Evolutionary conservation across 2,797 vertebrate species (phyloP), one percentile per base, ranked within the genome.

Genomic region (Pangasius larnaudii): DNA sequence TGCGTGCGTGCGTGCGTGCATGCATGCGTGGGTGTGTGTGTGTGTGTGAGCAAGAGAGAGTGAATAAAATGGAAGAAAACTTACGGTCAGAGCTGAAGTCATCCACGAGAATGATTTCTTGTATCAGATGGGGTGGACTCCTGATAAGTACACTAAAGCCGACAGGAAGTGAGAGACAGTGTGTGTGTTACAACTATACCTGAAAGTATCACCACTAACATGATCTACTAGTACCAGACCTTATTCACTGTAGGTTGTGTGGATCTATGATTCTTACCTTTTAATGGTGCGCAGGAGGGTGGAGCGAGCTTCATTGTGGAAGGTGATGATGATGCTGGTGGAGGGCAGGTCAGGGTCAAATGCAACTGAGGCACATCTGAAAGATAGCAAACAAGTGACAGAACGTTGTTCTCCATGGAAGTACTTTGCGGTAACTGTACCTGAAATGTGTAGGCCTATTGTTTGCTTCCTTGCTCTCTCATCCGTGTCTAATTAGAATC

Each of bases 81-180:
- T 98, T 95, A 99, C 99, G 92, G 90, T 99, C 98, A 0, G 96
- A 95, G 94, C 99, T 99, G 96, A 98, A 99, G 96, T 99, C 99
- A 87, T 99, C 99, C 75, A 99, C 98, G 89, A 99, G 94, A 93
- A 99, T 98, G 74, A 99, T 98, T 93, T 99, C 99, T 90, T 98
- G 98, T 90, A 99, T 97, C 90, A 99, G 94, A 90, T 92, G 93
- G 49, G 96, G 90, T 85, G 98, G 98, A 84, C 97, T 99, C 88
- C 98, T 94, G 94, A 96, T 97, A 92, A 99, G 94, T 90, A 99
- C 98, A 3, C 99, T 99, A 93, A 75, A 92, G 75, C 59, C 59
- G 59, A 51, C 39, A 80, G 11, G 14, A 18, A 80, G 24, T 1
- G 27, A 77, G 61, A 85, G 74, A 65, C 24, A 67, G 61, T 74